Base-by-base conservation (phyloP, 2,888 invertebrate genomes). In the Agrochola lychnidis region DNA sequence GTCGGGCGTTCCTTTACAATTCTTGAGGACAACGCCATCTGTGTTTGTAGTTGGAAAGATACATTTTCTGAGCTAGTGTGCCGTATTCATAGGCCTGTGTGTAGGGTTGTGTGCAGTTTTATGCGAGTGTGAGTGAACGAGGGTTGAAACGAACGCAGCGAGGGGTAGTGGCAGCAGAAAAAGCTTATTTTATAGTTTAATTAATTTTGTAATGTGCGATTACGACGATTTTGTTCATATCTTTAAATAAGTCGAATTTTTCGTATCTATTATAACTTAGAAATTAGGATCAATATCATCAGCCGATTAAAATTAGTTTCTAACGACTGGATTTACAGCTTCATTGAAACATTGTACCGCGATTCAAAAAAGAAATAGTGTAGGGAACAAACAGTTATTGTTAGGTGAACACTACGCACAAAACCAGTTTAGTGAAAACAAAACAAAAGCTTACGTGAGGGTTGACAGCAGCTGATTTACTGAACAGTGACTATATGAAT, bases 71-170 rank as follows among this genome's bases (percentile, higher is more conserved):
- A 64, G 22, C 57, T 79, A 25, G 91, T 91, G 90, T 90, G 89
- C 78, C 70, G 56, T 83, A 73, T 86, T 66, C 83, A 87, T 70
- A 79, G 70, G 64, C 53, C 64, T n/a, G 64, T 59, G 62, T 45
- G 68, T 81, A 79, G 83, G 75, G 84, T 66, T 72, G 82, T 87
- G 80, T 87, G 85, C 75, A 80, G n/a, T 85, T 79, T 78, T 87
- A 42, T 42, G 63, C 19, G 9, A 78, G 90, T 92, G 91, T 90
- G 88, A 22, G 89, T 88, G 77, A 67, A 76, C 80, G 89, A 95
- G 95, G 96, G 95, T 94, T 93, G 94, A 93, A 94, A 91, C 94
- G 93, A 91, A 93, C 94, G 95, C 93, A 92, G 93, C 81, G 85
- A 84, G 81, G 51, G 70, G 92, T 93, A 95, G 64, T 51, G 92